phyloP scores from a whole-genome alignment of 2,797 vertebrate genomes.

The Moxostoma hubbsi region DNA sequence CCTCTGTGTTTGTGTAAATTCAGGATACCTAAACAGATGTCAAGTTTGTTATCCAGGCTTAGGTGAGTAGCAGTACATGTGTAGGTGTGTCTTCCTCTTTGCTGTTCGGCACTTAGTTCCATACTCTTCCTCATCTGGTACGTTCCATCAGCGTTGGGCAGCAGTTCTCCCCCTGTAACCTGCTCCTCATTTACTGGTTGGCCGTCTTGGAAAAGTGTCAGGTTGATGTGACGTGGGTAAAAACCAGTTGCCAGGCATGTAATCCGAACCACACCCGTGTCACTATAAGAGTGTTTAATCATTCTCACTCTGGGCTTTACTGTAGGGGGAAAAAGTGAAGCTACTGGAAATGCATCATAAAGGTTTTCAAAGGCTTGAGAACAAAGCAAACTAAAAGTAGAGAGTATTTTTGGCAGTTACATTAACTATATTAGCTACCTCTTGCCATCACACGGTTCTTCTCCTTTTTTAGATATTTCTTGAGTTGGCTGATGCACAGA shows the following conservation, averaged over 20 bases:
- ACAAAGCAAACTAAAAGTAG: too few species aligned
- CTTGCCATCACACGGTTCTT: slow-evolving; percentile 21
- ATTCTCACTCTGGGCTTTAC: slow-evolving; percentile 32
- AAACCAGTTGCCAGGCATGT: slow-evolving; percentile 50
- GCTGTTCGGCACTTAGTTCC: slow-evolving; percentile 11
- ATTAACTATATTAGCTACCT: slow-evolving; percentile 6
- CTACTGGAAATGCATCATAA: not conserved
- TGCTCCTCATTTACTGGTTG: slow-evolving; percentile 33
- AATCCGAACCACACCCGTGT: not conserved
- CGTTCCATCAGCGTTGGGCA: slow-evolving; percentile 41
- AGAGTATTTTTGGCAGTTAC: not conserved
- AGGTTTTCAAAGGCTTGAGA: not conserved
- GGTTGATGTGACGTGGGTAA: slow-evolving; percentile 48
- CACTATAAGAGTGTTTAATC: not conserved
- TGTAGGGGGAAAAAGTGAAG: slow-evolving; percentile 1
- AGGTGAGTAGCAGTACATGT: slow-evolving; percentile 40
- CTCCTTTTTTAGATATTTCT: slow-evolving; percentile 32
- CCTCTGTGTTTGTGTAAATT: not conserved
- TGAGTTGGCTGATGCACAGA: slow-evolving; percentile 39
- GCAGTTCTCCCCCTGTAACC: slow-evolving; percentile 16
- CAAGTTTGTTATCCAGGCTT: slow-evolving; percentile 44
- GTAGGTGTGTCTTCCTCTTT: slow-evolving; percentile 25
- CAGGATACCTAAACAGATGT: slow-evolving; percentile 34
- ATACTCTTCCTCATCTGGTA: slow-evolving; percentile 49
- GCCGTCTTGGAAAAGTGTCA: slow-evolving; percentile 37